Evolutionary conservation across 2,113 vertebrate genomes (phyloP), one percentile per base, ranked within the genome.

Genomic region (Oophaga pumilio): DNA sequence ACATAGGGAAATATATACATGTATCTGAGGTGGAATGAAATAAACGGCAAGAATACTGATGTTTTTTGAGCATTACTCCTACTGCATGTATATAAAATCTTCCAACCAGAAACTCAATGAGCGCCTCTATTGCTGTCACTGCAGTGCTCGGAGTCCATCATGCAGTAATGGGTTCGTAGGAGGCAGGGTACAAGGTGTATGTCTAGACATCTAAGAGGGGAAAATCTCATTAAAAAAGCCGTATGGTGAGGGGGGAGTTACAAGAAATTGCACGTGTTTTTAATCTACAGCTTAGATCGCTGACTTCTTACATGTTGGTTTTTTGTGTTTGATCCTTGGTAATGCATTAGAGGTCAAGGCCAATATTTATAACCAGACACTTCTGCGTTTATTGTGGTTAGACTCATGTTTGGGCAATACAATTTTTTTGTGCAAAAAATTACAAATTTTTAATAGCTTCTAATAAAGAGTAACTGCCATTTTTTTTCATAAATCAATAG

Each of bases 181-280:
- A 33, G 22, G 68, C 13, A 9, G 43, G 69, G 71, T 74, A 74
- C 71, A 49, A 74, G 71, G 71, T 50, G 33, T 74, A 50, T 74
- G 71, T 50, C 71, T 74, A 74, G 71, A 50, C 43, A 50, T 18
- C 71, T 22, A 43, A 43, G 14, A 50, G 43, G 71, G 22, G 22
- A 74, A 20, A 22, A 33, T 22, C 0, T 1, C 5, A 7, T 74
- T 8, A 22, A 50, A 74, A 74, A 50, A 5, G 18, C 17, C 28
- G 1, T 13, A 12, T 74, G 71, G 43, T 33, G 71, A 18, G 50
- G 18, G 71, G 8, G 71, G 4, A 22, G 43, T 74, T 43, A 73
- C 69, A 73, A 74, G 33, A 74, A 74, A 74, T 50, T 20, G 71
- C 71, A 74, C 69, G 20, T 73, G 69, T 73, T 73, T 49, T 73